Conservation (phyloP, 2,888 invertebrate species). For the Ophion costatus region DNA sequence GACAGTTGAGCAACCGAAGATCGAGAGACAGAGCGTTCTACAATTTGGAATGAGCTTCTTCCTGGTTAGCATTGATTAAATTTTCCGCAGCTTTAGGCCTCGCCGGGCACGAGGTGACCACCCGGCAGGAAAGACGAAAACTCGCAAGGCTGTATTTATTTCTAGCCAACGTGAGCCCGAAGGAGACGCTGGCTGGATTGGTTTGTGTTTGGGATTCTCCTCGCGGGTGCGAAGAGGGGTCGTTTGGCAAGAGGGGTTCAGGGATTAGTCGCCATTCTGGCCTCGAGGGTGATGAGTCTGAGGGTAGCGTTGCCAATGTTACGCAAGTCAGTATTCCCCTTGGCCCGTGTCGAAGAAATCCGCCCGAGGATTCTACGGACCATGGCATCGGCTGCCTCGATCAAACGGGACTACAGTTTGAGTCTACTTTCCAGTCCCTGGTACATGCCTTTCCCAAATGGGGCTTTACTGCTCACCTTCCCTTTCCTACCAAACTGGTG, state of each 20-base stretch:
- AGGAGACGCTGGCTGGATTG: slow-evolving; percentile 32
- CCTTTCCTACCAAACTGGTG: neutral
- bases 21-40: too few species aligned
- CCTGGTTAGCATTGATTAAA: slow-evolving; percentile 76
- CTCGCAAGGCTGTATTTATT: slow-evolving; percentile 65
- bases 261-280: slow-evolving; percentile 32
- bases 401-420: slow-evolving; percentile 40
- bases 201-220: slow-evolving; percentile 5
- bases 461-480: neutral
- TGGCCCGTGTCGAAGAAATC: slow-evolving; percentile 10
- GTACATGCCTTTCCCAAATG: slow-evolving; percentile 48
- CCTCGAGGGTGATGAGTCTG: slow-evolving; percentile 35
- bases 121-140: slow-evolving; percentile 36
- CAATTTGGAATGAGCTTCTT: slow-evolving; percentile 10
- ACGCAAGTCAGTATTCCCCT: slow-evolving; percentile 27
- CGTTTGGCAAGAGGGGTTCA: slow-evolving; percentile 26
- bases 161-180: slow-evolving; percentile 59
- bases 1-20: too few species aligned
- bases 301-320: slow-evolving; percentile 46
- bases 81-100: slow-evolving; percentile 70
- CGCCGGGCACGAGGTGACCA: slow-evolving; percentile 50
- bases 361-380: slow-evolving; percentile 9
- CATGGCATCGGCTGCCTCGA: slow-evolving; percentile 24
- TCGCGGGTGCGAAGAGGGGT: slow-evolving; percentile 15
- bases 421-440: slow-evolving; percentile 41